These are phyloP conservation scores for Hippocampus mohnikei DNA, from an alignment of 2,113 vertebrate species.

Conservation along the genomic window DNA sequence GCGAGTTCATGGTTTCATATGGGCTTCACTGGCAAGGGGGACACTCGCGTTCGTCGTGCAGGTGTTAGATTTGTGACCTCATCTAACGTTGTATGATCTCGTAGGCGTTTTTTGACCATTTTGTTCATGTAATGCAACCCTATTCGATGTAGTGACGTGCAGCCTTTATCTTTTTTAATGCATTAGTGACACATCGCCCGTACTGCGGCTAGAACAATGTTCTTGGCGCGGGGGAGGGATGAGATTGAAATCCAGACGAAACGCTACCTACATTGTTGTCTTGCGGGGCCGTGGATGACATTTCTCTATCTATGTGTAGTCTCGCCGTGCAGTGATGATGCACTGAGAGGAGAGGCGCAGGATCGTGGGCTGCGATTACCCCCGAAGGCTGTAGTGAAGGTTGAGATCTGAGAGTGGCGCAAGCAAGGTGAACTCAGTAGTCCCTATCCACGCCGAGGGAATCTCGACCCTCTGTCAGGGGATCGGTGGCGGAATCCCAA, in stretches of 20 bases:
- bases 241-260: neutral
- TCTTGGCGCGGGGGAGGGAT: neutral
- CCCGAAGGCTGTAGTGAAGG: constrained; percentile 66
- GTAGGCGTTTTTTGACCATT: neutral
- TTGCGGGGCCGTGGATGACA: neutral
- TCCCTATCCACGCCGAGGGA: constrained; percentile 26
- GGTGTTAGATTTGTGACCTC: neutral
- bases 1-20: neutral
- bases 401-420: constrained; percentile 55
- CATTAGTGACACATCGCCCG: neutral
- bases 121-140: neutral
- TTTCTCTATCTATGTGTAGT: constrained; percentile 11
- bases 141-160: neutral
- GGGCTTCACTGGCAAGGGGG: neutral
- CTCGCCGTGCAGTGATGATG: constrained; percentile 53
- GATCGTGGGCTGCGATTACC: constrained; percentile 53
- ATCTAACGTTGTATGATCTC: neutral
- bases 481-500: constrained; percentile 46
- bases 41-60: neutral
- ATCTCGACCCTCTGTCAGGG: constrained; percentile 58
- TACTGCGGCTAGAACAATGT: neutral
- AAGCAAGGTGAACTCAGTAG: constrained; percentile 39
- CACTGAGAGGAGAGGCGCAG: constrained; percentile 58
- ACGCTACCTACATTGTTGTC: neutral
- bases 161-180: neutral